These are phyloP conservation scores for Cydia fagiglandana DNA, from an alignment of 1,140 invertebrate genomes.

Conservation along the genomic window DNA sequence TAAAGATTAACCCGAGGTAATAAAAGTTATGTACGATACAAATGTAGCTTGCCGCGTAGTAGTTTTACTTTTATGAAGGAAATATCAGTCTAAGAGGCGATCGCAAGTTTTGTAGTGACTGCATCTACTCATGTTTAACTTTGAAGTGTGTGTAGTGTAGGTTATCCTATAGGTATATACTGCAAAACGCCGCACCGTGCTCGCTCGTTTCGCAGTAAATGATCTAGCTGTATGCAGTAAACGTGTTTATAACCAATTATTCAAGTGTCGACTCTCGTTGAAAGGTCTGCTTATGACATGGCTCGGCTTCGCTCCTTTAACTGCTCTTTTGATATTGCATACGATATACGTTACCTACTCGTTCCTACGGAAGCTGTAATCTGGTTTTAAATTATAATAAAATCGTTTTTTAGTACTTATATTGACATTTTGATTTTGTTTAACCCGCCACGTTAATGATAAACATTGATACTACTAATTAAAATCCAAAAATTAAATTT, in stretches of 20 bases:
- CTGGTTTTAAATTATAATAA: no score
- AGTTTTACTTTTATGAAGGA: constrained; percentile 3
- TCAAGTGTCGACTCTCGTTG: neutral
- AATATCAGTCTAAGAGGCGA: neutral
- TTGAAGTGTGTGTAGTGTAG: neutral
- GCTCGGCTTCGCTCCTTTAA: constrained; percentile 4
- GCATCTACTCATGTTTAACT: neutral
- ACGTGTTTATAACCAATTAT: constrained; percentile 16
- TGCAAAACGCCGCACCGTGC: neutral
- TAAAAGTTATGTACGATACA: constrained; percentile 28
- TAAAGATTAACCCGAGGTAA: constrained; percentile 24
- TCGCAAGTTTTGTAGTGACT: neutral
- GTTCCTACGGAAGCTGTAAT: neutral
- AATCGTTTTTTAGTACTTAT: no score
- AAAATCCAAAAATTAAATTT: no score
- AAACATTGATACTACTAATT: no score
- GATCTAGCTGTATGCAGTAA: constrained; percentile 6
- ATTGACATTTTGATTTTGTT: no score
- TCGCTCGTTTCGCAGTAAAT: neutral
- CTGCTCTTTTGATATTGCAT: neutral
- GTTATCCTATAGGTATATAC: neutral
- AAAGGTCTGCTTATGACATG: constrained; percentile 10
- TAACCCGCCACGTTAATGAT: no score
- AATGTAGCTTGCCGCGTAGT: neutral
- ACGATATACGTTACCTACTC: neutral